A percentile compares a stretch with the other conserved stretches of the same genome.
Evolutionary conservation across 1,140 invertebrate genomes (phyloP).

Genomic region (Nephotettix cincticeps): DNA sequence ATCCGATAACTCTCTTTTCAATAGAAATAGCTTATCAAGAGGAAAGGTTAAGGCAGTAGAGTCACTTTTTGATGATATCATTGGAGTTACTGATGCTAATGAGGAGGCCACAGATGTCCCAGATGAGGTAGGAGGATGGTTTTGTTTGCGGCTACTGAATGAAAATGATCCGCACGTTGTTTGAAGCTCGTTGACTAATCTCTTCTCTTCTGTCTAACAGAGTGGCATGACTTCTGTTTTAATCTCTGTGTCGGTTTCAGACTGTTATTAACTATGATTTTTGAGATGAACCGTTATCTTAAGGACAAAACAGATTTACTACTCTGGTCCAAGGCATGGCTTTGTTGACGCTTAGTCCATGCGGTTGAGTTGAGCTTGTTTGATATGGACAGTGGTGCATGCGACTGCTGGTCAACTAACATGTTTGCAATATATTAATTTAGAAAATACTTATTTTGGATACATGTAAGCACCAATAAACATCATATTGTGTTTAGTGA

Average conservation of each 20-base stretch:
- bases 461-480: no score
- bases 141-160: constrained; percentile 10
- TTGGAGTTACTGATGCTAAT: background rate
- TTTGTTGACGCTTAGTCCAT: background rate
- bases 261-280: constrained; percentile 23
- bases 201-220: constrained; percentile 18
- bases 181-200: constrained; percentile 13
- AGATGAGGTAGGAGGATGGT: constrained; percentile 3
- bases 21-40: background rate
- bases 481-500: background rate
- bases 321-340: constrained; percentile 14
- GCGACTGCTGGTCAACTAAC: constrained; percentile 14
- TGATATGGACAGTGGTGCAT: constrained; percentile 24
- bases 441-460: no score
- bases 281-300: constrained; percentile 18
- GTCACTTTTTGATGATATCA: constrained; percentile 9
- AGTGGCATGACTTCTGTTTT: constrained; percentile 15
- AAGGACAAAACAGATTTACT: constrained; percentile 11
- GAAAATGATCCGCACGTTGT: background rate
- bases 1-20: background rate
- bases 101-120: background rate
- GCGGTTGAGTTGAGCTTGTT: constrained; percentile 10
- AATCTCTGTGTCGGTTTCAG: background rate
- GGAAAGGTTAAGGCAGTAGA: constrained; percentile 15
- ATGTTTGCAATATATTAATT: background rate